A percentile compares a stretch with the other conserved stretches of the same genome.
Evolutionary conservation across 2,797 vertebrate genomes (phyloP).

Genomic region (Sorex maritimensis): DNA sequence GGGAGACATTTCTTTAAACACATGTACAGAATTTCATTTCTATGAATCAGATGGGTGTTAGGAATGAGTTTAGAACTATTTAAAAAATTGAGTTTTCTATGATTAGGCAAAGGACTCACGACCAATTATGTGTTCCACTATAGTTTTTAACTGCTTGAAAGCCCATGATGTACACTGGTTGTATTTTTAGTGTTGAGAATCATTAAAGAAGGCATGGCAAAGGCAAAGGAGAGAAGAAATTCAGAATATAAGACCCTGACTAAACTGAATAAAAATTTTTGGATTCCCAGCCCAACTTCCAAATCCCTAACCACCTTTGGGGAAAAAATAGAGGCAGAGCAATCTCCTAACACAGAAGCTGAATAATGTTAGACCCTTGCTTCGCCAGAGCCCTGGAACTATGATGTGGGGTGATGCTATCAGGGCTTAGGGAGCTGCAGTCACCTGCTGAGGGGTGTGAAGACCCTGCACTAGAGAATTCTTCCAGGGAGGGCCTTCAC

Average conservation of each 20-base stretch:
- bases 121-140: neutral
- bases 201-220: neutral
- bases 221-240: slow-evolving; percentile 64
- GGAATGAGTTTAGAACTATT: slow-evolving; percentile 12
- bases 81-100: slow-evolving; percentile 29
- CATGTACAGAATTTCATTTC: slow-evolving; percentile 36
- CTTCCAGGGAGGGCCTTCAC: slow-evolving; percentile 41
- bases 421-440: neutral
- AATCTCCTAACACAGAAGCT: neutral
- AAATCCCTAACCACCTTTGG: neutral
- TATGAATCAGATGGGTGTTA: neutral
- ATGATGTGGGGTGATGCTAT: neutral
- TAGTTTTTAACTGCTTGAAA: slow-evolving; percentile 8
- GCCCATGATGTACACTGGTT: neutral
- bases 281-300: neutral
- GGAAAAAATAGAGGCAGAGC: slow-evolving; percentile 21
- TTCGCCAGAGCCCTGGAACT: neutral
- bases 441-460: neutral
- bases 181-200: neutral
- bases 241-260: neutral
- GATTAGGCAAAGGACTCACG: slow-evolving; percentile 20
- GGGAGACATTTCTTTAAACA: slow-evolving; percentile 18
- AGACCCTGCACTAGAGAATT: slow-evolving; percentile 14
- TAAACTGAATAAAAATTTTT: too few relatives aligned
- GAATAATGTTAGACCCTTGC: neutral